Conservation (phyloP, 2,113 vertebrate genomes). For the Oncorhynchus tshawytscha region DNA sequence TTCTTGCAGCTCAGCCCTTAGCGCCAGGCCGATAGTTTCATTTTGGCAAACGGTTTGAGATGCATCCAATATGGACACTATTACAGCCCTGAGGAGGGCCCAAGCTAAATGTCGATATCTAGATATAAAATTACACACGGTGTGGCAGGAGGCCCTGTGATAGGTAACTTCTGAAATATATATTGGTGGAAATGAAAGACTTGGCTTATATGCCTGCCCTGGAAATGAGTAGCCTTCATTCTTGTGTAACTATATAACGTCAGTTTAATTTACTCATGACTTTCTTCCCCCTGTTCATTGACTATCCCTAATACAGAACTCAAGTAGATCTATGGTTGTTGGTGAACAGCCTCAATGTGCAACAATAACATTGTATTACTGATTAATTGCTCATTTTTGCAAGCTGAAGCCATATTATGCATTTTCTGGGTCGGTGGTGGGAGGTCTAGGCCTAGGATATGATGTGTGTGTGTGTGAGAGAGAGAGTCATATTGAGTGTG, state of each 20-base stretch:
- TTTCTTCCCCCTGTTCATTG: no score
- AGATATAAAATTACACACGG: background rate
- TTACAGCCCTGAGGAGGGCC: background rate
- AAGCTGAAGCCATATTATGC: no score
- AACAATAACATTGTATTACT: no score
- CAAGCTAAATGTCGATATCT: background rate
- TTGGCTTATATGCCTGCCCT: background rate
- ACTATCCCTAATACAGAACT: no score
- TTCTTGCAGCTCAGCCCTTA: background rate
- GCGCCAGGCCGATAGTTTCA: conserved; percentile 16
- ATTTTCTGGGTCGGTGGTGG: background rate
- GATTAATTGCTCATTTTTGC: no score
- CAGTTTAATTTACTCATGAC: no score
- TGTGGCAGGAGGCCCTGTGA: background rate
- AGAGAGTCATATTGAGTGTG: background rate
- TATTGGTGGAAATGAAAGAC: background rate
- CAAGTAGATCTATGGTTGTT: no score
- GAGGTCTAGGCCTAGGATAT: background rate
- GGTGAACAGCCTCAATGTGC: no score
- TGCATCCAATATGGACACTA: conserved; percentile 25
- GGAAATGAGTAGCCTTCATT: background rate
- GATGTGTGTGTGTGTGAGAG: no score
- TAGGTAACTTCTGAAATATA: background rate
- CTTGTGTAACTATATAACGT: background rate
- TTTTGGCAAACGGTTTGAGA: conserved; percentile 20